Percentiles rank a stretch among this genome's conserved stretches.
phyloP scores from a whole-genome alignment of 2,888 invertebrate species.

The Spisula solida region DNA sequence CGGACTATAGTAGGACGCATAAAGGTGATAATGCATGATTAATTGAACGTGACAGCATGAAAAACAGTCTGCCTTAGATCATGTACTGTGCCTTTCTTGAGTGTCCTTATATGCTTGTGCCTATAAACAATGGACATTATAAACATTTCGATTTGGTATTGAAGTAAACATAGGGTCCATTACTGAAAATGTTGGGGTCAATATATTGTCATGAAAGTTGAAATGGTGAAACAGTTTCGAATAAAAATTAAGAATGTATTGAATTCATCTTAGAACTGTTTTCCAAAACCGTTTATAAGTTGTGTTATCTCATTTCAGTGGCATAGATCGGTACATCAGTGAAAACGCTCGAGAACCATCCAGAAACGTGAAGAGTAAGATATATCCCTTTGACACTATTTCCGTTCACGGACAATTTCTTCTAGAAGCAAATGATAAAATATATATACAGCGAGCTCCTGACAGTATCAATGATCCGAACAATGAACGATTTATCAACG shows the following conservation, averaged over 20 bases:
- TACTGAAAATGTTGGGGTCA: too few relatives aligned
- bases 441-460: not conserved
- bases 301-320: constrained; percentile 10
- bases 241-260: not conserved
- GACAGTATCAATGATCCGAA: not conserved
- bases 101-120: too few relatives aligned
- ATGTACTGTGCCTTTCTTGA: too few relatives aligned
- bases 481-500: constrained; percentile 5
- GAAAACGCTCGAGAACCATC: not conserved
- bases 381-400: constrained; percentile 13
- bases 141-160: too few relatives aligned
- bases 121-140: too few relatives aligned
- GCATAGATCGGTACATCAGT: not conserved
- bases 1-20: too few relatives aligned
- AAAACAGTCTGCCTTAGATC: too few relatives aligned
- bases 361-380: not conserved
- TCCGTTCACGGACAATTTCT: not conserved
- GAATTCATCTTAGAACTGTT: not conserved
- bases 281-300: not conserved
- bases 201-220: too few relatives aligned
- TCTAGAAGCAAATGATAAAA: constrained; percentile 19
- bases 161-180: too few relatives aligned
- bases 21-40: too few relatives aligned
- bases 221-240: not conserved
- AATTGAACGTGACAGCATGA: too few relatives aligned